phyloP scores from a whole-genome alignment of 64 coral and sea anemone genomes.

The Pocillopora verrucosa region DNA sequence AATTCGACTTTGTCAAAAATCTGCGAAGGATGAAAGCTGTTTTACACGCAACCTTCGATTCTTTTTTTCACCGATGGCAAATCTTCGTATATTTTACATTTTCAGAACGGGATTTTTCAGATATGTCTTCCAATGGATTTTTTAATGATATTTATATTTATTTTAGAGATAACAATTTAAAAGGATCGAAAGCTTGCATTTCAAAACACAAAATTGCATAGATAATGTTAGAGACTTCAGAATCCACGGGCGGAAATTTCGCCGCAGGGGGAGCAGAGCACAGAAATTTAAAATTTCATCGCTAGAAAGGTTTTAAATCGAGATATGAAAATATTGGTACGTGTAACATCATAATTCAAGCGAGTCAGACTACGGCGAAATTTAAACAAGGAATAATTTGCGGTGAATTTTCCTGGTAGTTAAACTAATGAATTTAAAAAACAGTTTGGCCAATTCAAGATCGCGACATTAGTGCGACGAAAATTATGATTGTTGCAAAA shows the following conservation, averaged over 20 bases:
- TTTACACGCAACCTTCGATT: too few relatives aligned
- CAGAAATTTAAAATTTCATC: neutral
- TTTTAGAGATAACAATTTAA: neutral
- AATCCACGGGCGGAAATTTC: neutral
- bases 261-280: neutral
- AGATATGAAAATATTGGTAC: neutral
- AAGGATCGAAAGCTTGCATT: neutral
- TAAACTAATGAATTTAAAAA: neutral
- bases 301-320: neutral
- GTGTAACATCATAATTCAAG: neutral
- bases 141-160: too few relatives aligned
- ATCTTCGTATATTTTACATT: too few relatives aligned
- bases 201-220: neutral
- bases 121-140: too few relatives aligned
- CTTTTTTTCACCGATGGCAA: too few relatives aligned
- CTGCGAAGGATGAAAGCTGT: too few relatives aligned
- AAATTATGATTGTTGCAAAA: too few relatives aligned
- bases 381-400: neutral
- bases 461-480: neutral
- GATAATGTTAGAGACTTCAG: neutral
- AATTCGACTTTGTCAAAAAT: too few relatives aligned
- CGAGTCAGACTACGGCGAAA: neutral
- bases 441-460: neutral
- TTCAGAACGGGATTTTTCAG: too few relatives aligned
- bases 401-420: neutral